Evolutionary conservation across 2,113 vertebrate species (phyloP).

Genomic region (human): DNA sequence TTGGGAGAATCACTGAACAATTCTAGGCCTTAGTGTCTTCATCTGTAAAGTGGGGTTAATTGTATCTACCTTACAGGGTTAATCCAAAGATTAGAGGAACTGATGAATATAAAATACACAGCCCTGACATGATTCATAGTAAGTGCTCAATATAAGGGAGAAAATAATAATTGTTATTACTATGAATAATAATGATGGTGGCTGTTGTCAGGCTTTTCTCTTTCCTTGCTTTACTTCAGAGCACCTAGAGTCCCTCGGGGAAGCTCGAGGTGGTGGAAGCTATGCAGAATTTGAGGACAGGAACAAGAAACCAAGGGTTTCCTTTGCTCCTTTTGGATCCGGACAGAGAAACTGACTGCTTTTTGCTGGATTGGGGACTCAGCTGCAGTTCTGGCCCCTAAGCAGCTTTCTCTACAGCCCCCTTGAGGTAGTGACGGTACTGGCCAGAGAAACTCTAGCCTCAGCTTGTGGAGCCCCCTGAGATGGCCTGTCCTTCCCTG

Average conservation of each 20-base stretch:
- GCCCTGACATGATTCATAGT: rapidly evolving
- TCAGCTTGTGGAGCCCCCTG: too few species aligned
- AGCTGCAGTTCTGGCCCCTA: neutral
- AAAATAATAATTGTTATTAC: neutral
- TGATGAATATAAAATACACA: neutral
- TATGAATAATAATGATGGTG: neutral
- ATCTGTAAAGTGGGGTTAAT: neutral
- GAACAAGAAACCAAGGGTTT: neutral
- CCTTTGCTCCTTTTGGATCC: neutral
- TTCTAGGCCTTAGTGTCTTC: neutral
- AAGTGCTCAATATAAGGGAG: neutral
- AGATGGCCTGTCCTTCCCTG: neutral
- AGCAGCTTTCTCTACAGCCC: neutral
- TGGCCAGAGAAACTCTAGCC: neutral
- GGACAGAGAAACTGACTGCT: neutral
- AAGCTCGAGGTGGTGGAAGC: too few species aligned
- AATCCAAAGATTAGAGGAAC: neutral
- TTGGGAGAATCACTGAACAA: neutral
- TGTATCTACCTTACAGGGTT: neutral
- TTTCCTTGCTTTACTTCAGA: neutral
- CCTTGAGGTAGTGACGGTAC: neutral
- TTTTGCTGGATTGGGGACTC: neutral
- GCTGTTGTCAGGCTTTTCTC: neutral
- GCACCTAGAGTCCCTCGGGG: too few species aligned
- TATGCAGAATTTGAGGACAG: neutral